Evolutionary conservation across 2,113 vertebrate genomes (phyloP).

Genomic region (Trogon surrucura): DNA sequence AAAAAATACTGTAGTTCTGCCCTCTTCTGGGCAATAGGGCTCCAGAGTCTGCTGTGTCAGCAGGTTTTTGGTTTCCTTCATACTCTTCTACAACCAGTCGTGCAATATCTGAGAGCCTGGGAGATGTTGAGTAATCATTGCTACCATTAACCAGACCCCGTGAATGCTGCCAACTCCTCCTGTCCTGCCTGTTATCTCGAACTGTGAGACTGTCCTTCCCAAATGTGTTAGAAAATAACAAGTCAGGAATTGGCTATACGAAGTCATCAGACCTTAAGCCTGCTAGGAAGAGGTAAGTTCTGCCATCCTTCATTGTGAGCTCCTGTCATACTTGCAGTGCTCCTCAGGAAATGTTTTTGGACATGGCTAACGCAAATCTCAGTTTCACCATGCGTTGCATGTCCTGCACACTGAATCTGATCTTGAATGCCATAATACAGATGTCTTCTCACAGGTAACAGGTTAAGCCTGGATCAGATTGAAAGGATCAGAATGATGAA

Average conservation of each 20-base stretch:
- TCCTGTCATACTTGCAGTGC: neutral
- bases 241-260: neutral
- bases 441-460: neutral
- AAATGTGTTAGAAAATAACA: neutral
- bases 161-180: neutral
- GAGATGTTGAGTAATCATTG: neutral
- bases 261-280: neutral
- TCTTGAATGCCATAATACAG: neutral
- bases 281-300: neutral
- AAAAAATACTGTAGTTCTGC: slow-evolving; percentile 83
- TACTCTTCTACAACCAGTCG: neutral
- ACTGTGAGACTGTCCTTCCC: neutral
- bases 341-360: neutral
- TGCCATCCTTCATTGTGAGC: neutral
- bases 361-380: neutral
- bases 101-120: neutral
- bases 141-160: neutral
- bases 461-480: neutral
- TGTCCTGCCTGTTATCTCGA: neutral
- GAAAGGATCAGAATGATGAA: neutral
- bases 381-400: neutral
- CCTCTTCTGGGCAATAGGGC: slow-evolving; percentile 83
- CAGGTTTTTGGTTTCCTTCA: neutral
- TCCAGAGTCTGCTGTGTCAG: neutral
- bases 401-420: neutral